These are phyloP conservation scores for Amphipyra tragopoginis DNA, from an alignment of 2,888 invertebrate genomes.

Conservation along the genomic window DNA sequence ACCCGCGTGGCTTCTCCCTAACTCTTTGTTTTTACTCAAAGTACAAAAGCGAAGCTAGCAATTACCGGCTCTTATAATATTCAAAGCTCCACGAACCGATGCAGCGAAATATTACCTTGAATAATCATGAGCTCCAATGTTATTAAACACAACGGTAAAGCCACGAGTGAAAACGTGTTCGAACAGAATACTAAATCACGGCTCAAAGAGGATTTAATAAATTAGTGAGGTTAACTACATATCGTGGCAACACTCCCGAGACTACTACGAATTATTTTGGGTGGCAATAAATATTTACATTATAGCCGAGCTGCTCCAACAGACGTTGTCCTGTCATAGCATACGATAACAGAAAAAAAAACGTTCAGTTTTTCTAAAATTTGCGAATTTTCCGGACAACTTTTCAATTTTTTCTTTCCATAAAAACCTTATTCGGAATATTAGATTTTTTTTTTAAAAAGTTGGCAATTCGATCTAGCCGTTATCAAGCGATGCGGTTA, in stretches of 20 bases:
- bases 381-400: no score
- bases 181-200: constrained; percentile 39
- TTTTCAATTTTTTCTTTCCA: no score
- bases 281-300: constrained; percentile 6
- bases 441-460: no score
- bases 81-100: constrained; percentile 1
- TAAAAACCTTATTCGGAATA: no score
- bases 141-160: constrained; percentile 11
- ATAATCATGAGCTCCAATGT: constrained; percentile 18
- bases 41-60: neutral
- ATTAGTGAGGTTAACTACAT: constrained; percentile 20
- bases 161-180: constrained; percentile 10
- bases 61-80: constrained; percentile 25
- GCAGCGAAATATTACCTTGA: constrained; percentile 14
- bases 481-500: no score
- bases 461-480: no score
- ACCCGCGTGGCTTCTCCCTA: no score
- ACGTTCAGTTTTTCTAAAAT: no score
- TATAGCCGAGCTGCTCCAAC: no score
- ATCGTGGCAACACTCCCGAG: constrained; percentile 15
- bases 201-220: constrained; percentile 35
- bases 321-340: no score
- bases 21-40: no score
- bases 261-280: constrained; percentile 21
- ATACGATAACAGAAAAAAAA: no score